Evolutionary conservation across 2,113 vertebrate genomes (phyloP).

Genomic region (Cebus imitator): DNA sequence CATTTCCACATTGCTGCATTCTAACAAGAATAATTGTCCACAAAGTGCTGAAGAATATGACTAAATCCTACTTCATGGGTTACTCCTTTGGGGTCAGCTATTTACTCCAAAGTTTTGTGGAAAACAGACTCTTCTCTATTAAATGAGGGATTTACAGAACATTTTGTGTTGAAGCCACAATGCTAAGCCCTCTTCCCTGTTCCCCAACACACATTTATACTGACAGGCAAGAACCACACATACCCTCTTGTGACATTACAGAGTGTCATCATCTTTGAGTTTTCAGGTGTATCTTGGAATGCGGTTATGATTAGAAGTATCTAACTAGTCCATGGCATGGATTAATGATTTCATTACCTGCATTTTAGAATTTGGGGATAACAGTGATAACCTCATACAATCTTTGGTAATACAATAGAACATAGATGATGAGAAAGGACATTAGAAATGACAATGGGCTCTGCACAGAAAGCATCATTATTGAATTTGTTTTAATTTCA

Average conservation of each 20-base stretch:
- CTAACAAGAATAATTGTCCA: background rate
- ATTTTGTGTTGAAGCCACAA: background rate
- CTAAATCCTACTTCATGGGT: conserved; percentile 14
- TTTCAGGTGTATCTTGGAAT: background rate
- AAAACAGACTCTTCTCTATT: conserved; percentile 35
- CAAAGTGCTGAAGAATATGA: background rate
- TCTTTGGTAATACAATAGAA: background rate
- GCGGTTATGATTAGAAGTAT: too few relatives aligned
- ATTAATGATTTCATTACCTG: background rate
- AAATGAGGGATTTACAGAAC: background rate
- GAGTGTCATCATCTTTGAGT: rapidly evolving
- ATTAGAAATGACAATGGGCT: background rate
- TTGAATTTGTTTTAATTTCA: background rate
- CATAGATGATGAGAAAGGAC: background rate
- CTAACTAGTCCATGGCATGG: background rate
- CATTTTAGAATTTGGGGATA: background rate
- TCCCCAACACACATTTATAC: rapidly evolving
- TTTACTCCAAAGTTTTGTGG: conserved; percentile 12
- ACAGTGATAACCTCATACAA: background rate
- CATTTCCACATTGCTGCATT: background rate
- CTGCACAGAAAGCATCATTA: too few relatives aligned
- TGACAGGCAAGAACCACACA: background rate
- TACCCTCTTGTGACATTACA: rapidly evolving
- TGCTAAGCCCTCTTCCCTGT: background rate
- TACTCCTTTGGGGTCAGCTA: background rate